Evolutionary conservation across 2,113 vertebrate genomes (phyloP), one percentile per base, ranked within the genome.

Genomic region (Micromys minutus): DNA sequence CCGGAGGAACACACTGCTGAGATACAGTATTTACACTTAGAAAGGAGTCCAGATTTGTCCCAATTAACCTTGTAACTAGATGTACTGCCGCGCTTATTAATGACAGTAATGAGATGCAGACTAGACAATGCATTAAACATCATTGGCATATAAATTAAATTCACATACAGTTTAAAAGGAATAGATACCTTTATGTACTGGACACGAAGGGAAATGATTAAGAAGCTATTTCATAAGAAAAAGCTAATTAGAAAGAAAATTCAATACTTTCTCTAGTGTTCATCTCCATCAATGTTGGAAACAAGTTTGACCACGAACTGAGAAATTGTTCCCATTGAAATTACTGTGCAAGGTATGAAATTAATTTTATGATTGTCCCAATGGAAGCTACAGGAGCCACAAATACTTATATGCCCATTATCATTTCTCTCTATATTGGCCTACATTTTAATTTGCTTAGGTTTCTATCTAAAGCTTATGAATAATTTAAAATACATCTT

Each of bases 41-140:
- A 99, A 98, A 98, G 85, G 97, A 98, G 98, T 98, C 98, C 97
- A 98, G 98, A 99, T 99, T 99, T 99, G 98, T 99, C 98, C 99
- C 98, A 99, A 99, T 99, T 99, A 99, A 99, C 99, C 99, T 99
- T 99, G 99, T 99, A 99, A 99, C 98, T 97, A 99, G 99, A 99
- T 98, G 98, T 99, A 99, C 98, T 98, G 97, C 98, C 98, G 98
- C 95, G 98, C 97, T 98, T 98, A 98, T 99, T 99, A 99, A 99
- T 99, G 99, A 99, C 98, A 98, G 98, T 99, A 99, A 99, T 99
- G 99, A 99, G 98, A 99, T 99, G 98, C 98, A 98, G 98, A 97
- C 97, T 98, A 98, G 98, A 99, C 98, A 99, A 98, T 98, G 98
- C 98, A 98, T 98, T 98, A 99, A 99, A 99, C 98, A 98, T 98